Evolutionary conservation across 92 coral and sea anemone species (phyloP).

Genomic region (Zoanthus sansibaricus): DNA sequence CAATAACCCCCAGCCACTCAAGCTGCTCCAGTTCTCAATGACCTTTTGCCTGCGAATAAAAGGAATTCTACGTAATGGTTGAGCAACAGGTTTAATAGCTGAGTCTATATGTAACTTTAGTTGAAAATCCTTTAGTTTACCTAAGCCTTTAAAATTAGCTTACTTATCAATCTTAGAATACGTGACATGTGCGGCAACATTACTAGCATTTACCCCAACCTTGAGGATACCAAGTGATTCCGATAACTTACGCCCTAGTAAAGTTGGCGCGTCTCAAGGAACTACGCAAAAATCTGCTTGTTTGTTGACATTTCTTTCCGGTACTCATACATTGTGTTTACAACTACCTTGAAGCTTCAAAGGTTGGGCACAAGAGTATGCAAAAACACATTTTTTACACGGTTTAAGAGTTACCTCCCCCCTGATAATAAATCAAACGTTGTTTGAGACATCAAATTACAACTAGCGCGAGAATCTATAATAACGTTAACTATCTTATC

Average conservation of each 20-base stretch:
- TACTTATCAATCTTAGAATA: neutral
- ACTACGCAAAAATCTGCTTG: constrained; percentile 47
- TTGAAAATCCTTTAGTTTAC: constrained; percentile 53
- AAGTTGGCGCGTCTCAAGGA: constrained; percentile 46
- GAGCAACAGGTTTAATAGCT: constrained; percentile 25
- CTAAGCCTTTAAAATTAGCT: constrained; percentile 45
- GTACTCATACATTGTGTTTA: constrained; percentile 36
- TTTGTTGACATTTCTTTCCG: constrained; percentile 35
- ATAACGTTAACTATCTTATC: constrained; percentile 62
- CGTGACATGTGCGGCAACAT: neutral
- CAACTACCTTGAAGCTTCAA: constrained; percentile 57
- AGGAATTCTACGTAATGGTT: constrained; percentile 45
- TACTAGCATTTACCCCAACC: constrained; percentile 11
- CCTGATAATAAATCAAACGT: constrained; percentile 34
- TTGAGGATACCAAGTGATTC: constrained; percentile 25
- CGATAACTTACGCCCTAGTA: constrained; percentile 30
- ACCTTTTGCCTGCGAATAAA: constrained; percentile 57
- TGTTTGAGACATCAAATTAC: constrained; percentile 62
- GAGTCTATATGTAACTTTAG: constrained; percentile 49
- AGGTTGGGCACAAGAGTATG: constrained; percentile 41
- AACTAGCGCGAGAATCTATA: constrained; percentile 72
- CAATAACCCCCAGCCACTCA: constrained; percentile 48
- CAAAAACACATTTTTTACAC: constrained; percentile 42
- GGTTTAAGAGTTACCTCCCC: constrained; percentile 20
- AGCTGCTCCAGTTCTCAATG: constrained; percentile 50